A percentile compares a stretch with the other conserved stretches of the same genome.
Evolutionary conservation across 1,140 invertebrate genomes (phyloP).

Genomic region (Drosophila fuyamai): DNA sequence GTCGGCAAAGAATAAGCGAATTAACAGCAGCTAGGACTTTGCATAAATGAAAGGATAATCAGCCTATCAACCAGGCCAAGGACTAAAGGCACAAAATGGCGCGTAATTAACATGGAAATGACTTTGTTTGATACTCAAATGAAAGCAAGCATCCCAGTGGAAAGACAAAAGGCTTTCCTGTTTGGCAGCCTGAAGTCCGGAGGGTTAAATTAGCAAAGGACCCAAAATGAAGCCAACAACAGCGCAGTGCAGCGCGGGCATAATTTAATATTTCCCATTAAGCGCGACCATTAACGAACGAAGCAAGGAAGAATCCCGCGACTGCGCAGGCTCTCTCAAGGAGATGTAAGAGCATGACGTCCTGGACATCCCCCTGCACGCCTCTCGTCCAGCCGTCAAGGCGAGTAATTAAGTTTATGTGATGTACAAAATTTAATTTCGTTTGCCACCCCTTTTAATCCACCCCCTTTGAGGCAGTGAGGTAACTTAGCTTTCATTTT

Average conservation of each 20-base stretch:
- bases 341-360: constrained; percentile 1
- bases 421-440: constrained; percentile 84
- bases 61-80: constrained; percentile 56
- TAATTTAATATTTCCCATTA: constrained; percentile 84
- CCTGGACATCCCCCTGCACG: constrained; percentile 4
- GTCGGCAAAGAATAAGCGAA: constrained; percentile 67
- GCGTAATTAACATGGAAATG: constrained; percentile 81
- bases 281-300: constrained; percentile 79
- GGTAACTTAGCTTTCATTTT: constrained; percentile 75
- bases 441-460: constrained; percentile 73
- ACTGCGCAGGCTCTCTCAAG: constrained; percentile 58
- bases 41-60: constrained; percentile 84
- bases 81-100: constrained; percentile 67
- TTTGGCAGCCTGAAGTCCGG: constrained; percentile 17
- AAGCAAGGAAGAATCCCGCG: constrained; percentile 32
- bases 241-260: constrained; percentile 70
- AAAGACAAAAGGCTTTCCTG: constrained; percentile 57
- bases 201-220: constrained; percentile 76
- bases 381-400: constrained; percentile 39
- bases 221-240: constrained; percentile 32
- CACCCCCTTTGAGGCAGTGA: constrained; percentile 28
- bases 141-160: constrained; percentile 33
- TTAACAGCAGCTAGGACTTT: constrained; percentile 76
- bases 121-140: constrained; percentile 75
- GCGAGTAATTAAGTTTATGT: constrained; percentile 82